phyloP scores from a whole-genome alignment of 2,888 invertebrate species.

The Julus scanicus region DNA sequence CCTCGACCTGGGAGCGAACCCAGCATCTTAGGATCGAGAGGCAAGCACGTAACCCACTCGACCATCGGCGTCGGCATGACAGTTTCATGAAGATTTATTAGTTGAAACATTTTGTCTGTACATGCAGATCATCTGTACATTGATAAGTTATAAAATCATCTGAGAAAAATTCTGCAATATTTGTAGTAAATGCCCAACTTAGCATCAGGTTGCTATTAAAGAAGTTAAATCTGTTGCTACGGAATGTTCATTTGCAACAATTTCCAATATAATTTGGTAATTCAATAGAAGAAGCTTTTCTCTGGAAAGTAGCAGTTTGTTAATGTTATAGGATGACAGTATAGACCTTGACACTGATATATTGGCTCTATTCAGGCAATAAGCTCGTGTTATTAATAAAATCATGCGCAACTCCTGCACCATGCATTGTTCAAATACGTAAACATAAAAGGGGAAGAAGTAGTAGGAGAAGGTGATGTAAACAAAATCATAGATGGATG shows the following conservation, averaged over 20 bases:
- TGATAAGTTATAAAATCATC: too few relatives aligned
- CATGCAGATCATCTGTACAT: too few relatives aligned
- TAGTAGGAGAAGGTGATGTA: background rate
- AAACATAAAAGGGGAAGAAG: slow-evolving; percentile 21
- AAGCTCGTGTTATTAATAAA: slow-evolving; percentile 46
- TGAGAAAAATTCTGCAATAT: too few relatives aligned
- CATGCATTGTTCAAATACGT: background rate
- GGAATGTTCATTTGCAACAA: background rate
- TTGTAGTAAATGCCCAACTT: too few relatives aligned
- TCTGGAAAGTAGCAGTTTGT: background rate
- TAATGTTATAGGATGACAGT: background rate
- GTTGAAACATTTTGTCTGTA: too few relatives aligned
- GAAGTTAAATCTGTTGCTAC: background rate
- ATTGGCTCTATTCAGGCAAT: slow-evolving; percentile 46
- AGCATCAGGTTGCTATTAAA: too few relatives aligned
- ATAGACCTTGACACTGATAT: slow-evolving; percentile 44
- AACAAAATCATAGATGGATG: background rate
- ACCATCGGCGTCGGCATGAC: too few relatives aligned
- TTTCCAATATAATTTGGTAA: background rate
- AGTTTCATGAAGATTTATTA: too few relatives aligned
- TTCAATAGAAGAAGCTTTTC: background rate
- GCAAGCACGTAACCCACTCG: too few relatives aligned
- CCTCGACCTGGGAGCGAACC: too few relatives aligned
- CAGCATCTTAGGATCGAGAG: too few relatives aligned
- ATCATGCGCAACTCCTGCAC: slow-evolving; percentile 23